Conservation (phyloP, 1,140 invertebrate species). For the Neuroterus valhalla region DNA sequence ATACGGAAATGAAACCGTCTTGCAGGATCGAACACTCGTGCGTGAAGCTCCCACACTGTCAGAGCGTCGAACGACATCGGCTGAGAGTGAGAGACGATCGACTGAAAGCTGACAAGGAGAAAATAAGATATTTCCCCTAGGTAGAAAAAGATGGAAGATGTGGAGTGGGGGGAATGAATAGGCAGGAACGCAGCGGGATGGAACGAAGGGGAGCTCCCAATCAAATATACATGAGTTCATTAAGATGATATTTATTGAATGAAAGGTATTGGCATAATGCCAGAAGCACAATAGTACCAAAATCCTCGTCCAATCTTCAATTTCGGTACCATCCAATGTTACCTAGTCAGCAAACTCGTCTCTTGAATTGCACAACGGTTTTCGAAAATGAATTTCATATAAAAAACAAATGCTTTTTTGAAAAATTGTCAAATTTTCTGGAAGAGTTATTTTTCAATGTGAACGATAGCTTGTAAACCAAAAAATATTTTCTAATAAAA, state of each 20-base stretch:
- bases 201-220: constrained; percentile 52
- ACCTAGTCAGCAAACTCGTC: not conserved
- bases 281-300: constrained; percentile 61
- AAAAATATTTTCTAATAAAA: no score
- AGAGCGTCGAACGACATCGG: constrained; percentile 3
- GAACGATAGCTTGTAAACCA: no score
- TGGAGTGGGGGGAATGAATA: constrained; percentile 13
- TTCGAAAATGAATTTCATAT: not conserved
- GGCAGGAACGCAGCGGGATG: constrained; percentile 16
- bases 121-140: not conserved
- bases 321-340: not conserved
- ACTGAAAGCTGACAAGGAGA: constrained; percentile 22
- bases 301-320: constrained; percentile 56
- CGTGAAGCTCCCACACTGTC: constrained; percentile 17
- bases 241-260: constrained; percentile 68
- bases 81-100: constrained; percentile 24
- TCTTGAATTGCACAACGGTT: not conserved
- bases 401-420: no score
- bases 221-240: constrained; percentile 68
- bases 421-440: not conserved
- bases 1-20: constrained; percentile 29
- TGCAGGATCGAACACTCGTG: constrained; percentile 1
- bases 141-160: constrained; percentile 32
- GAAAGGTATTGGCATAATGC: constrained; percentile 63
- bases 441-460: no score